phyloP scores from a whole-genome alignment of 2,113 vertebrate genomes.

The Oenanthe oenanthe region DNA sequence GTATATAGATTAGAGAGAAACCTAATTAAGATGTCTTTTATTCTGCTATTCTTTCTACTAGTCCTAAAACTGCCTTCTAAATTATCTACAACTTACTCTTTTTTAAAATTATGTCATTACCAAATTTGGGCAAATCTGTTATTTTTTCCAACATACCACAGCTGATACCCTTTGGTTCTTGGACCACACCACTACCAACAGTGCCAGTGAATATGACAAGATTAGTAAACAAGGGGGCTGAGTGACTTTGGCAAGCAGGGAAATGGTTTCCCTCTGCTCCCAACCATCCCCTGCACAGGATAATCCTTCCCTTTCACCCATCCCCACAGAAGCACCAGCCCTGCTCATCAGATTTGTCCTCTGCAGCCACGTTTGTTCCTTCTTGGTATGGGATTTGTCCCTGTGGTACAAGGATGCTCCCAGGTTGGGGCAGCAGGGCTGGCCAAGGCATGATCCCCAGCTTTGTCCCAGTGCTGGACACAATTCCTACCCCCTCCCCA shows the following conservation, averaged over 20 bases:
- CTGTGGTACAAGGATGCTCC: not conserved
- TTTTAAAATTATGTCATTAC: not conserved
- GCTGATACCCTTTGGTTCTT: not conserved
- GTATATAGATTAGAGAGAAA: not conserved
- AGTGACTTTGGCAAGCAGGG: rapidly evolving
- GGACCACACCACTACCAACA: not conserved
- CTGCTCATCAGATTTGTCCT: not conserved
- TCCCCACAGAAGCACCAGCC: not conserved
- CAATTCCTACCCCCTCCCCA: not conserved
- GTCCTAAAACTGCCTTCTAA: not conserved
- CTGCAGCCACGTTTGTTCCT: not conserved
- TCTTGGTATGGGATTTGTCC: not conserved
- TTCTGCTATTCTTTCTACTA: not conserved
- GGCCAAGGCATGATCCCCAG: too few relatives aligned
- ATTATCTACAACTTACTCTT: not conserved
- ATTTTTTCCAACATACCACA: not conserved
- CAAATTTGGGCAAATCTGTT: not conserved
- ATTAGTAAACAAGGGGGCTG: not conserved
- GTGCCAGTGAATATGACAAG: not conserved
- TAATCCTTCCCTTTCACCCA: not conserved
- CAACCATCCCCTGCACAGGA: not conserved
- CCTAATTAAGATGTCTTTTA: not conserved
- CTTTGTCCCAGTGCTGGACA: not conserved
- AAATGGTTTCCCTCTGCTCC: not conserved
- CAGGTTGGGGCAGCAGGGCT: not conserved